A percentile compares a stretch with the other conserved stretches of the same genome.
These are phyloP conservation scores for Hecatera dysodea DNA, from an alignment of 2,888 invertebrate genomes.

Conservation along the genomic window DNA sequence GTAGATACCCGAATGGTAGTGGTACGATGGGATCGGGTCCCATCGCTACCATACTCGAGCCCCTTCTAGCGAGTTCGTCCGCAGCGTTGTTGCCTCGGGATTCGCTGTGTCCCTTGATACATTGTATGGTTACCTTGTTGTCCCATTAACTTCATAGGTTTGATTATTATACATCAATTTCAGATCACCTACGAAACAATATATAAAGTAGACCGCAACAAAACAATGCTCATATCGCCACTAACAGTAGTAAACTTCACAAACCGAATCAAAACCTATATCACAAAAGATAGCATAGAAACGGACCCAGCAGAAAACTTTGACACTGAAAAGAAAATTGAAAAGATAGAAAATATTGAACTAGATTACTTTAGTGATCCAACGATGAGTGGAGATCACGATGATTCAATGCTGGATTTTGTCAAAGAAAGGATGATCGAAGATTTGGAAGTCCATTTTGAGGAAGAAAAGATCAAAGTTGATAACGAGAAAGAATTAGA, in stretches of 20 bases:
- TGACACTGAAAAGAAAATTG: slow-evolving; percentile 50
- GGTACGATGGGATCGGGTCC: too few relatives aligned
- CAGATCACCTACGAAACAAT: slow-evolving; percentile 78
- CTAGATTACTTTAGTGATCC: slow-evolving; percentile 50
- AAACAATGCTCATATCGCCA: slow-evolving; percentile 70
- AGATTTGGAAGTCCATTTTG: slow-evolving; percentile 21
- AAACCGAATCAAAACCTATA: slow-evolving; percentile 69
- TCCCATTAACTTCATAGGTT: background rate
- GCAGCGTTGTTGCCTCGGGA: too few relatives aligned
- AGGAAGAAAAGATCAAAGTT: slow-evolving; percentile 48
- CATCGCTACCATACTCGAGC: too few relatives aligned
- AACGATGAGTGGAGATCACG: slow-evolving; percentile 34
- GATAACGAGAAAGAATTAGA: slow-evolving; percentile 36
- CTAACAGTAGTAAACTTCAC: slow-evolving; percentile 66
- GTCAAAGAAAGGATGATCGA: slow-evolving; percentile 35
- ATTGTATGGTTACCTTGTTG: too few relatives aligned
- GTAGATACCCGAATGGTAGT: too few relatives aligned
- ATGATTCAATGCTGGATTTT: slow-evolving; percentile 35
- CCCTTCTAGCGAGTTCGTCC: too few relatives aligned
- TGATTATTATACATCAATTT: background rate
- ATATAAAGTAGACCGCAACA: slow-evolving; percentile 73
- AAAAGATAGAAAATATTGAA: slow-evolving; percentile 50
- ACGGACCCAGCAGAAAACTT: slow-evolving; percentile 41
- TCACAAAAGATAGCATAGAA: slow-evolving; percentile 46
- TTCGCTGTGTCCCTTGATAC: too few relatives aligned